Conservation (phyloP, 1,140 invertebrate species). For the Nephila pilipes region DNA sequence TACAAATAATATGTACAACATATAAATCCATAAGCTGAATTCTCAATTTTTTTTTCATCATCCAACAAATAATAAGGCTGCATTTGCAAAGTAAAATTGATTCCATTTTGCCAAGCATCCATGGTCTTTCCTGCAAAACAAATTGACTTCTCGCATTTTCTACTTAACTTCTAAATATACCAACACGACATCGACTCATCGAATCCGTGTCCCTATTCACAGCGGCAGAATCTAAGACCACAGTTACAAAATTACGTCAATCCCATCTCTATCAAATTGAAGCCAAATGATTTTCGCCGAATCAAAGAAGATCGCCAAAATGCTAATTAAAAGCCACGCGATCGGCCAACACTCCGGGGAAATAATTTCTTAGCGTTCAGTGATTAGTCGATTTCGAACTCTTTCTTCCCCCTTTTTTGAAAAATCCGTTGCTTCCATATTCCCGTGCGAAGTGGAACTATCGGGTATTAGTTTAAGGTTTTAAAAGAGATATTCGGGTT, state of each 20-base stretch:
- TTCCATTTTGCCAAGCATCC: too few species aligned
- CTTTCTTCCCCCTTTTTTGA: neutral
- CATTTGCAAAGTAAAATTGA: too few species aligned
- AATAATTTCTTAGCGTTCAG: slow-evolving; percentile 19
- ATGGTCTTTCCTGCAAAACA: too few species aligned
- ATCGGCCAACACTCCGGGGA: neutral
- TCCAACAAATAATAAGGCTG: too few species aligned
- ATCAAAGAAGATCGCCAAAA: slow-evolving; percentile 46
- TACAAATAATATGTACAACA: too few species aligned
- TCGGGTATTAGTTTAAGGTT: slow-evolving; percentile 31
- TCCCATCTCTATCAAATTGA: slow-evolving; percentile 28
- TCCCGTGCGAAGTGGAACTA: neutral
- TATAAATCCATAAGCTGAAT: too few species aligned
- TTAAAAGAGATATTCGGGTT: neutral
- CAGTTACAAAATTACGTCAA: slow-evolving; percentile 14
- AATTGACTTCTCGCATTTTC: too few species aligned
- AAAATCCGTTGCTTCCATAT: neutral
- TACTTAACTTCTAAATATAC: too few species aligned
- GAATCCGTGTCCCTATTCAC: neutral
- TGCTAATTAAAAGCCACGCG: slow-evolving; percentile 48
- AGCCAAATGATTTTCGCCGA: slow-evolving; percentile 26
- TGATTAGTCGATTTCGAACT: neutral
- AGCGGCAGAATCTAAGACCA: neutral
- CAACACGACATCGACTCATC: neutral
- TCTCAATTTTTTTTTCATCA: too few species aligned